Evolutionary conservation across 92 coral and sea anemone genomes (phyloP), one percentile per base, ranked within the genome.

Genomic region (Muricea muricata): DNA sequence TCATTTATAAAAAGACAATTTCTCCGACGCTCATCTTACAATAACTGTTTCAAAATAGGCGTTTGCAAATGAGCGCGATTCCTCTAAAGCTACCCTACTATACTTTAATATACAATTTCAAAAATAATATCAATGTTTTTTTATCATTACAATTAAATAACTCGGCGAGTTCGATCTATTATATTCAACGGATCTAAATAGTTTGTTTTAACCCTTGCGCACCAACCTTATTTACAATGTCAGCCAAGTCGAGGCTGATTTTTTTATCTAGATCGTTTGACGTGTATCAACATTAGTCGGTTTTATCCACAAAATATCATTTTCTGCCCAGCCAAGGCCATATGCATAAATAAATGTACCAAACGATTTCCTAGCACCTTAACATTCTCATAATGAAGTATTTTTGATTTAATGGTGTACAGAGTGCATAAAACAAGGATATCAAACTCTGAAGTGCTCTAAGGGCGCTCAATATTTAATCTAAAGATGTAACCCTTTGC

Each of bases 71-170:
- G 4, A 75, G 26, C 42, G 42, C 40, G 4, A 75, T 48, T 46
- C 21, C 11, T 7, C 21, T 35, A 28, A 28, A 17, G 25, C 28
- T 14, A 9, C 60, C 23, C 12, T 5, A 13, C 45, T 57, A n/a
- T n/a, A n/a, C n/a, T n/a, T n/a, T n/a, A 75, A 75, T 75, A 66
- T 47, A 75, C 80, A 75, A 48, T 75, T 75, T 75, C 33, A 75
- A 75, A 75, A 75, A 75, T 26, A 75, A 47, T 26, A 47, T 18
- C 61, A 54, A 75, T 23, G 80, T 75, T 32, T 26, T 13, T 47
- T 30, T 52, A 42, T 34, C n/a, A 75, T 75, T 75, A 75, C 80
- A 75, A 28, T 75, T 75, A 75, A 75, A 75, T 75, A 75, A 75
- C 80, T 47, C 30, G 18, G 8, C 7, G 32, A 20, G 78, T 71